phyloP scores from a whole-genome alignment of 2,113 vertebrate genomes.

The Apteryx mantelli region DNA sequence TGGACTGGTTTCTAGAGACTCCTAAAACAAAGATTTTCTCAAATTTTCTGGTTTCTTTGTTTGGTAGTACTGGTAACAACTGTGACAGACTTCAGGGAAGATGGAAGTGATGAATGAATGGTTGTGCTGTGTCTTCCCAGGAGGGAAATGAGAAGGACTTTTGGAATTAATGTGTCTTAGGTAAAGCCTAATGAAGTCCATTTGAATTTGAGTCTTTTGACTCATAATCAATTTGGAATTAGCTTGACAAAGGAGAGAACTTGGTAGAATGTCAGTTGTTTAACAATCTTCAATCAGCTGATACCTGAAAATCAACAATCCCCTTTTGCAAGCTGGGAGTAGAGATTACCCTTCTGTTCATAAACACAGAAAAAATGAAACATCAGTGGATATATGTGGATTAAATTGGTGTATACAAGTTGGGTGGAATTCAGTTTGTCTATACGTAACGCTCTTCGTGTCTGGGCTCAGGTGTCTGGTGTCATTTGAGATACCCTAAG shows the following conservation, averaged over 20 bases:
- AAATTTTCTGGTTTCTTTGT: background rate
- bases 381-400: background rate
- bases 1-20: background rate
- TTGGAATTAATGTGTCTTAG: background rate
- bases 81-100: background rate
- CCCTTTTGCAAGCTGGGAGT: background rate
- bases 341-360: background rate
- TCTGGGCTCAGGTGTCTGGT: background rate
- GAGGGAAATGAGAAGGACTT: background rate
- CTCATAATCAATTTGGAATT: background rate
- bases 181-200: background rate
- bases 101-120: background rate
- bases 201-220: background rate
- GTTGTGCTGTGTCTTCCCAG: background rate
- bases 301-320: background rate
- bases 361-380: background rate
- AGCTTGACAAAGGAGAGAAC: background rate
- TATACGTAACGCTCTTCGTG: background rate
- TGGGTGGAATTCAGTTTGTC: background rate
- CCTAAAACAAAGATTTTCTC: background rate
- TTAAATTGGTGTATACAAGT: background rate
- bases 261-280: background rate
- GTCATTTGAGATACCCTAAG: background rate
- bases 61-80: background rate
- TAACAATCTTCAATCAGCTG: background rate